Percentiles rank a stretch among this genome's conserved stretches.
Evolutionary conservation across 2,113 vertebrate species (phyloP).

Genomic region (Psephotus haematonotus): DNA sequence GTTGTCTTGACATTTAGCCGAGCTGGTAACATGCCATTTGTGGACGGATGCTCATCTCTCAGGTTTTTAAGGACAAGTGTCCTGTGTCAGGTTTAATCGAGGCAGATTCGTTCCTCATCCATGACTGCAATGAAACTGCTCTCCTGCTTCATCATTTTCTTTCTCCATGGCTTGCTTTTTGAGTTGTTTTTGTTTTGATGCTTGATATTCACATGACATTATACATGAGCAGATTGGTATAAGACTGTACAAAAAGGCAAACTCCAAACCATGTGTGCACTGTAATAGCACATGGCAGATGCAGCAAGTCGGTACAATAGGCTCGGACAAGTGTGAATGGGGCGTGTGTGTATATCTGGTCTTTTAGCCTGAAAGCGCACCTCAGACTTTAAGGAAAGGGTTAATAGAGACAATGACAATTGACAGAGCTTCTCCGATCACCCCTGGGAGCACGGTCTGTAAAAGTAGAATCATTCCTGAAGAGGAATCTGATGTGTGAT

Average conservation of each 20-base stretch:
- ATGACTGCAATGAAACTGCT: neutral
- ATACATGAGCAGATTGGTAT: neutral
- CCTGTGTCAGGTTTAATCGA: constrained; percentile 22
- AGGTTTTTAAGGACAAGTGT: constrained; percentile 3
- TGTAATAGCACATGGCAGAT: neutral
- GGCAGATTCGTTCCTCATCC: neutral
- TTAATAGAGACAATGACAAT: neutral
- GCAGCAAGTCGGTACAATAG: neutral
- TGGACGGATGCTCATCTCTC: constrained; percentile 3
- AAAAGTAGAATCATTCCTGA: constrained; percentile 39
- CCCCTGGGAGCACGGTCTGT: neutral
- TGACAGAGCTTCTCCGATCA: neutral
- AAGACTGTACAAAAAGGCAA: neutral
- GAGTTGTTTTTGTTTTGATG: constrained; percentile 31
- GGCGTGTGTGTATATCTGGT: neutral
- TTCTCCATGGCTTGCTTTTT: constrained; percentile 10
- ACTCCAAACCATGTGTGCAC: neutral
- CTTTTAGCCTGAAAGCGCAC: neutral
- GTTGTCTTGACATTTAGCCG: constrained; percentile 56
- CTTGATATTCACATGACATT: constrained; percentile 19
- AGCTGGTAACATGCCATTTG: constrained; percentile 7
- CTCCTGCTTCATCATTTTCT: constrained; percentile 4
- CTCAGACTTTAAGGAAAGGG: neutral
- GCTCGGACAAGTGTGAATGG: neutral
- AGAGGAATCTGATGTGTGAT: constrained; percentile 60